phyloP scores from a whole-genome alignment of 2,888 invertebrate genomes.

The Microdon myrmicae region DNA sequence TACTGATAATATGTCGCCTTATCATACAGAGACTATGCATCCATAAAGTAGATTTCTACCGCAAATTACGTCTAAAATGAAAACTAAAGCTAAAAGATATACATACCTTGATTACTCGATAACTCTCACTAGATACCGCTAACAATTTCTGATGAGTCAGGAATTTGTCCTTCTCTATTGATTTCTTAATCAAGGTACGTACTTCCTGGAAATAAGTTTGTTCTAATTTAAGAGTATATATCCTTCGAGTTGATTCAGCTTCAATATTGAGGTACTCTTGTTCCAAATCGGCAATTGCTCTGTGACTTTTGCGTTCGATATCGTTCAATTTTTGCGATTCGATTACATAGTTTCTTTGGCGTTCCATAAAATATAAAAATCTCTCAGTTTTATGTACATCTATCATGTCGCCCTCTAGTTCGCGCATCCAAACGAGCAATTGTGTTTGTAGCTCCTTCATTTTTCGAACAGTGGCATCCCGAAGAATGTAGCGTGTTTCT shows the following conservation, averaged over 20 bases:
- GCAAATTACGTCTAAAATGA: neutral
- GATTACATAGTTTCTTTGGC: slow-evolving; percentile 57
- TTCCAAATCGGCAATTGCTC: slow-evolving; percentile 52
- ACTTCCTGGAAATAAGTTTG: slow-evolving; percentile 59
- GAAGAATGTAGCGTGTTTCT: slow-evolving; percentile 57
- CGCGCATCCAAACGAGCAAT: slow-evolving; percentile 55
- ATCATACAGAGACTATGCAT: too few relatives aligned
- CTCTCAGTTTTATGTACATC: slow-evolving; percentile 60
- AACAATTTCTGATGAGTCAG: slow-evolving; percentile 58
- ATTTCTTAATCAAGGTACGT: slow-evolving; percentile 57
- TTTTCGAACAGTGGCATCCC: slow-evolving; percentile 56
- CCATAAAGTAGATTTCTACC: neutral
- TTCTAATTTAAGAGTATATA: slow-evolving; percentile 59
- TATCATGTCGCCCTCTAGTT: slow-evolving; percentile 55
- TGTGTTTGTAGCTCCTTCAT: slow-evolving; percentile 58
- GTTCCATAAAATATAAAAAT: slow-evolving; percentile 57
- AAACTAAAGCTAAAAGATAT: too few relatives aligned
- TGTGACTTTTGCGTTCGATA: slow-evolving; percentile 52
- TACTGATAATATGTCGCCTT: too few relatives aligned
- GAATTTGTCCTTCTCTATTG: slow-evolving; percentile 54
- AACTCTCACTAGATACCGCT: slow-evolving; percentile 58
- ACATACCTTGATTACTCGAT: slow-evolving; percentile 57
- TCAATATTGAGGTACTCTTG: slow-evolving; percentile 55
- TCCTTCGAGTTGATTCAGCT: slow-evolving; percentile 54
- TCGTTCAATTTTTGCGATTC: slow-evolving; percentile 57